phyloP scores from a whole-genome alignment of 2,797 vertebrate genomes.

The Microctenopoma lineatum region DNA sequence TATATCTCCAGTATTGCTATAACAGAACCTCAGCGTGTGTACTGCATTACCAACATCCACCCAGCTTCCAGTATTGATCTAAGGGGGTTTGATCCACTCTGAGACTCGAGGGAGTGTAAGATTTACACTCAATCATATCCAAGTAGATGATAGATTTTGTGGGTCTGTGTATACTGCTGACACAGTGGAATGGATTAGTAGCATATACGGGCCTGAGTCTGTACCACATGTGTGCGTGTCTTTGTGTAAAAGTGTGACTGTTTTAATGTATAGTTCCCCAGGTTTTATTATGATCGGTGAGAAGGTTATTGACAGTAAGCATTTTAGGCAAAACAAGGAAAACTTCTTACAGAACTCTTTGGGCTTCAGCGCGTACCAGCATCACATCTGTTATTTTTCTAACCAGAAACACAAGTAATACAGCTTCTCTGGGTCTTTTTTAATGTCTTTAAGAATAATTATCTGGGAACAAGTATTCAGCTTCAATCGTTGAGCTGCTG shows the following conservation, averaged over 20 bases:
- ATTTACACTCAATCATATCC: background rate
- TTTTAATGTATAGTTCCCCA: too few species aligned
- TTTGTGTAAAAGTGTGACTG: too few species aligned
- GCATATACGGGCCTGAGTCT: background rate
- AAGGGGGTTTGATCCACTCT: conserved; percentile 11
- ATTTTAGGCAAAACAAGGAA: background rate
- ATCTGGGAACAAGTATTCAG: background rate
- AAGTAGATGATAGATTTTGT: background rate
- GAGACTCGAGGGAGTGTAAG: background rate
- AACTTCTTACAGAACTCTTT: background rate
- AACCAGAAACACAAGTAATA: background rate
- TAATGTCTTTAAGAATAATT: background rate
- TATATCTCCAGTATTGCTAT: background rate
- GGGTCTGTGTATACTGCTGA: background rate
- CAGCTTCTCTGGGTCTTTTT: background rate
- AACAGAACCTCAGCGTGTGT: conserved; percentile 3
- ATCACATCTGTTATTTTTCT: background rate
- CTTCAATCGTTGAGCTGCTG: background rate
- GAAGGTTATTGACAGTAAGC: too few species aligned
- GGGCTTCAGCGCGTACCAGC: background rate
- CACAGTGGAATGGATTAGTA: background rate
- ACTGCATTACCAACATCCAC: background rate
- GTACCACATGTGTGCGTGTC: too few species aligned
- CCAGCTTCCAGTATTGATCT: conserved; percentile 14
- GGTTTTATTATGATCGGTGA: too few species aligned